Conservation (phyloP, 2,888 invertebrate genomes). For the Lissocephala sabroskyi region DNA sequence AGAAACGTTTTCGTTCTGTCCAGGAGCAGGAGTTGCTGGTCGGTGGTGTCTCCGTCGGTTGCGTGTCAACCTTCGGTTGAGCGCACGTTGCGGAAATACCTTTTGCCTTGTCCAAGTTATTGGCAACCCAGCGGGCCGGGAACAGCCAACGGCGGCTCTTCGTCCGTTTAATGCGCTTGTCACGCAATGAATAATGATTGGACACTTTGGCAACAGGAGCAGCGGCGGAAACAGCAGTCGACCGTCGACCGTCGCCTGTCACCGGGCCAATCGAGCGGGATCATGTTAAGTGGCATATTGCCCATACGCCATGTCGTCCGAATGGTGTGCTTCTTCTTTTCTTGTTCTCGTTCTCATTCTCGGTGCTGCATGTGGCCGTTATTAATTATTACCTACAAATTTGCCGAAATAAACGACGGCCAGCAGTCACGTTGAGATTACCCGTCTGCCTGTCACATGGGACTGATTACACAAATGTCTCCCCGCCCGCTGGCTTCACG, state of each 20-base stretch:
- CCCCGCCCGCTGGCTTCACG: constrained; percentile 12
- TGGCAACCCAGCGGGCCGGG: constrained; percentile 31
- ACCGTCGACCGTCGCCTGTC: constrained; percentile 46
- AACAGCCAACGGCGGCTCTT: constrained; percentile 17
- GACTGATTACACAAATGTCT: too few relatives aligned
- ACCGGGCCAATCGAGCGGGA: constrained; percentile 47
- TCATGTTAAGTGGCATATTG: constrained; percentile 56
- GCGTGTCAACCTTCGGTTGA: constrained; percentile 17
- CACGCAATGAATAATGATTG: constrained; percentile 65
- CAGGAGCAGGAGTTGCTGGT: not conserved
- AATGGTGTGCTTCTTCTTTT: not conserved
- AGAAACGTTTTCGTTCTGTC: not conserved
- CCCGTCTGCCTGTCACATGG: too few relatives aligned
- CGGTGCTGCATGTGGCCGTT: constrained; percentile 4
- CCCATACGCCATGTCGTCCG: constrained; percentile 49
- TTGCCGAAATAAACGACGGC: constrained; percentile 1
- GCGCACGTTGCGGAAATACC: constrained; percentile 32
- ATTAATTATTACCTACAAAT: constrained; percentile 62
- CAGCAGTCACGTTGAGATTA: too few relatives aligned
- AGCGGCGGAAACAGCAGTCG: constrained; percentile 11
- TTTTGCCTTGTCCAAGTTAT: constrained; percentile 49
- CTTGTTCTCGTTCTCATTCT: not conserved
- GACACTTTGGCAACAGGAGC: constrained; percentile 27
- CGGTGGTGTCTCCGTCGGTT: constrained; percentile 16
- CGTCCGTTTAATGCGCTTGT: constrained; percentile 54